Evolutionary conservation across 1,140 invertebrate genomes (phyloP).

Genomic region (Drosophila oshimai): DNA sequence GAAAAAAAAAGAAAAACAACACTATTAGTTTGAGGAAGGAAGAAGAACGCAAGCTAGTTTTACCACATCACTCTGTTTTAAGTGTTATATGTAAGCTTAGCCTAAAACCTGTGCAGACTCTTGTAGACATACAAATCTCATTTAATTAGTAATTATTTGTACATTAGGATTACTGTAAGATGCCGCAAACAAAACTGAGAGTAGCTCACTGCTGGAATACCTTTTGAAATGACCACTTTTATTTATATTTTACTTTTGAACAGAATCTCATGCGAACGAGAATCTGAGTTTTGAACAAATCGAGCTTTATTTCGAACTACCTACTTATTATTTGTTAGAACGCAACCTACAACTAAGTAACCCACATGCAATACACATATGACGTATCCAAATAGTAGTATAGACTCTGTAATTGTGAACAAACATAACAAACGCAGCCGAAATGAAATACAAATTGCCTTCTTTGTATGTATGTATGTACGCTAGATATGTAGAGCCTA

Average conservation of each 20-base stretch:
- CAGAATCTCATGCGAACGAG: slow-evolving; percentile 42
- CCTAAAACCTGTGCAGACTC: slow-evolving; percentile 26
- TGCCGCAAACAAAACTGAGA: slow-evolving; percentile 23
- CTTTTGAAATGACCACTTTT: slow-evolving; percentile 12
- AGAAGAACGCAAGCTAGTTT: neutral
- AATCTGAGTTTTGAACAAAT: slow-evolving; percentile 58
- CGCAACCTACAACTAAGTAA: slow-evolving; percentile 2
- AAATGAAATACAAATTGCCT: slow-evolving; percentile 17
- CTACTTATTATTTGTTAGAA: slow-evolving; percentile 37
- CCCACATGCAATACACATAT: slow-evolving; percentile 57
- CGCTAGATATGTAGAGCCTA: slow-evolving; percentile 29
- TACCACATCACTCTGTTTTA: slow-evolving; percentile 27
- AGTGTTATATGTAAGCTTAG: slow-evolving; percentile 51
- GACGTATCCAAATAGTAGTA: slow-evolving; percentile 75
- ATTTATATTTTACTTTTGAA: slow-evolving; percentile 19
- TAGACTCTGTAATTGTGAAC: slow-evolving; percentile 54
- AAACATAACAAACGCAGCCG: slow-evolving; percentile 30
- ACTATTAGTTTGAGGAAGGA: slow-evolving; percentile 1
- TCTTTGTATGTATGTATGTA: slow-evolving; percentile 57
- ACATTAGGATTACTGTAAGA: slow-evolving; percentile 26
- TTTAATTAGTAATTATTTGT: slow-evolving; percentile 51
- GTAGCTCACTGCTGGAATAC: slow-evolving; percentile 9
- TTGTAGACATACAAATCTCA: slow-evolving; percentile 42
- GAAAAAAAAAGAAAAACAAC: slow-evolving; percentile 16
- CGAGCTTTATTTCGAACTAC: slow-evolving; percentile 65